Evolutionary conservation across 2,113 vertebrate species (phyloP).

Genomic region (rabbit (Oryctolagus cuniculus)): DNA sequence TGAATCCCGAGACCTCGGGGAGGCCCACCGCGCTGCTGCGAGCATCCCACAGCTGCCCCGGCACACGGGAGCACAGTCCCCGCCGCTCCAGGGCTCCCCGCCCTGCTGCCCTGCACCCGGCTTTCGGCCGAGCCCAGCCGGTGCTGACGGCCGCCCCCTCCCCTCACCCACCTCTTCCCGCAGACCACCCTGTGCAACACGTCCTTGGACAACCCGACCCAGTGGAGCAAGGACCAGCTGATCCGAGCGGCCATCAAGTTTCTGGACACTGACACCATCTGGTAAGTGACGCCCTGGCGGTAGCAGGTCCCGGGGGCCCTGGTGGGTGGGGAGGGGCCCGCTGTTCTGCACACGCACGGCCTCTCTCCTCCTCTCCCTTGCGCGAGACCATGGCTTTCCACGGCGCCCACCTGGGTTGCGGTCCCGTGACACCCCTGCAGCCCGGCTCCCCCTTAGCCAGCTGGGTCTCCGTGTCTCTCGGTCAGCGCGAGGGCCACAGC

Average conservation of each 20-base stretch:
- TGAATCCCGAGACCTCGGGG: background rate
- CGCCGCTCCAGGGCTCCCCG: background rate
- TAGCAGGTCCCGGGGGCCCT: no score
- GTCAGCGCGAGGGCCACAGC: background rate
- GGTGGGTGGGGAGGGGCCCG: background rate
- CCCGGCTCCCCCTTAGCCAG: background rate
- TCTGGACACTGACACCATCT: constrained; percentile 97
- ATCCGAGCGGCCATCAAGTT: constrained; percentile 95
- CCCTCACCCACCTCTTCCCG: constrained; percentile 48
- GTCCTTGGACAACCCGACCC: constrained; percentile 95
- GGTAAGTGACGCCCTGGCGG: constrained; percentile 90
- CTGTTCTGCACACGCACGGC: background rate
- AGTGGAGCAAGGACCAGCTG: constrained; percentile 92
- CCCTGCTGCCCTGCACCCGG: background rate
- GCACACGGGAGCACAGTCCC: no score
- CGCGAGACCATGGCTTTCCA: background rate
- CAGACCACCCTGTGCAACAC: constrained; percentile 98
- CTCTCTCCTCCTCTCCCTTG: background rate
- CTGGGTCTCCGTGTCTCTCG: background rate
- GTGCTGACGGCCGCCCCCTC: background rate
- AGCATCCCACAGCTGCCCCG: background rate
- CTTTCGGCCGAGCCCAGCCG: background rate
- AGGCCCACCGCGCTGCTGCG: background rate
- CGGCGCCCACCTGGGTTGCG: background rate
- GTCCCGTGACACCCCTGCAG: background rate